Evolutionary conservation across 2,888 invertebrate genomes (phyloP), one percentile per base, ranked within the genome.

Genomic region (Gerris lacustris): DNA sequence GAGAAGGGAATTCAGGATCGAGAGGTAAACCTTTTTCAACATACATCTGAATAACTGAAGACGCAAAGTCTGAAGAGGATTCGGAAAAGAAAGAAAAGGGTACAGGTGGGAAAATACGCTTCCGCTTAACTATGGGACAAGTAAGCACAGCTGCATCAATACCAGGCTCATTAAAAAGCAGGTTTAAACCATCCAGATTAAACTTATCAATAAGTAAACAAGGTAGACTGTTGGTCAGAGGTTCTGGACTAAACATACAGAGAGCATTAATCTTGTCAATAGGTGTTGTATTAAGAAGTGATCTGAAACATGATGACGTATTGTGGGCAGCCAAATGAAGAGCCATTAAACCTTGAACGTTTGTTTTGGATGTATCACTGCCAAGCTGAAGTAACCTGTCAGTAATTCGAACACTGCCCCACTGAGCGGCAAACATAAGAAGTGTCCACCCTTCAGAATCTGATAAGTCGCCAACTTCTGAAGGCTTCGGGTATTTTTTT

Each of bases 381-480:
- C 64, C 64, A n/a, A 18, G 9, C 31, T 64, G 15, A n/a, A 64
- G 17, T 7, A 64, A 9, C 17, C 17, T n/a, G 17, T 9, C 17
- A 17, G 17, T 17, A n/a, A 17, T 64, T n/a, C 17, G 9, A 18
- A 9, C 64, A 64, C 15, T 18, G 1, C 18, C 17, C 9, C 7
- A 64, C 64, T 64, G 64, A 18, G 64, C 64, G 17, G 64, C 64
- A 18, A 18, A n/a, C 64, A 64, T 64, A 9, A 64, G 31, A n/a
- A 64, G 64, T 18, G 64, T 18, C n/a, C 11, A 64, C 7, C 64
- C 64, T 9, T 64, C 64, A 2, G n/a, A n/a, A 31, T 64, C 64
- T 55, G 55, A 9, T 55, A 55, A 11, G 15, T 55, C 55, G 11
- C 55, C 55, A 2, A 64, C 64, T n/a, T 7, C 7, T 9, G 18